Conservation (phyloP, 2,797 vertebrate species). For the Melanogrammus aeglefinus region DNA sequence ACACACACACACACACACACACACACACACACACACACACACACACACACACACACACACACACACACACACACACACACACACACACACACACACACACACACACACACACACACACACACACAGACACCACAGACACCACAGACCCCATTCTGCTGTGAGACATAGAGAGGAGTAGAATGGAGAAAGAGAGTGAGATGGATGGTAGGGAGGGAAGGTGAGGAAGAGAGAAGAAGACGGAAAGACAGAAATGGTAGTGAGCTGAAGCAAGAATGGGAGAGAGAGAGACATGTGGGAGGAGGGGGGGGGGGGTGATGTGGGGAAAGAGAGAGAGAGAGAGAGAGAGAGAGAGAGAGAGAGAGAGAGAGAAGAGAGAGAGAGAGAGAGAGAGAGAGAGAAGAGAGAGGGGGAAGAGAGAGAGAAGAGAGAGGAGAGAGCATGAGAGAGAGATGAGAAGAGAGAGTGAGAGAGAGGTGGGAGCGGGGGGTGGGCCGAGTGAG, state of each 20-base stretch:
- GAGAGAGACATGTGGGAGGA: slow-evolving; percentile 22
- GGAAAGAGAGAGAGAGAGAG: slow-evolving; percentile 23
- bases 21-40: too few species aligned
- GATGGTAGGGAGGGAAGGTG: slow-evolving; percentile 18
- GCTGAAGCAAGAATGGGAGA: not conserved
- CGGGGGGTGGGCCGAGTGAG: slow-evolving; percentile 24
- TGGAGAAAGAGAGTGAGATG: slow-evolving; percentile 22
- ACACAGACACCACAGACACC: slow-evolving; percentile 18
- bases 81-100: not conserved
- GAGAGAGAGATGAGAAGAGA: not conserved
- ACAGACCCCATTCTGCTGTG: slow-evolving; percentile 31
- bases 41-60: not conserved
- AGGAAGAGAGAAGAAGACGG: slow-evolving; percentile 22
- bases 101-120: too few species aligned
- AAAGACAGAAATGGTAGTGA: not conserved
- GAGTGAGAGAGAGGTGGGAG: not conserved
- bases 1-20: slow-evolving; percentile 11
- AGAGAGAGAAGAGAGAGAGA: not conserved
- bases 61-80: not conserved
- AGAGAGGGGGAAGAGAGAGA: too few species aligned
- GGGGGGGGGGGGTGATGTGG: slow-evolving; percentile 13
- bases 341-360: not conserved
- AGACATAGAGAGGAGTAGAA: not conserved
- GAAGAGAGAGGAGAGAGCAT: not conserved
- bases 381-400: slow-evolving; percentile 1